phyloP scores from a whole-genome alignment of 1,140 invertebrate genomes.

The Belonocnema kinseyi region DNA sequence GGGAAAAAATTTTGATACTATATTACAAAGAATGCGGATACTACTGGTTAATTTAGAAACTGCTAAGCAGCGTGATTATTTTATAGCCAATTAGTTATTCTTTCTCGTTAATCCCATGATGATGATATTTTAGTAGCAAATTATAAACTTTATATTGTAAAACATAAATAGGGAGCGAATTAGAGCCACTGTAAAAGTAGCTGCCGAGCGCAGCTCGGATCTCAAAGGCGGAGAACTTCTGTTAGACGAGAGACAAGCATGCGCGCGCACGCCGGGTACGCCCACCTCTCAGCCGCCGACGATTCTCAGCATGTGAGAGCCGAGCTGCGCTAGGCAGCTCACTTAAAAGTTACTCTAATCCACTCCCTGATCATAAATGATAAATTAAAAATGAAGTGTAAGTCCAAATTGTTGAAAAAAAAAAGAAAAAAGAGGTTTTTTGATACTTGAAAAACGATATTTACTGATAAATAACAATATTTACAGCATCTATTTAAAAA shows the following conservation, averaged over 20 bases:
- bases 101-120: slow-evolving; percentile 7
- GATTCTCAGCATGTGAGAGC: too few species aligned
- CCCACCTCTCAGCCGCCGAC: too few species aligned
- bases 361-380: neutral
- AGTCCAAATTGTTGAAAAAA: neutral
- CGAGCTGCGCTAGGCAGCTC: too few species aligned
- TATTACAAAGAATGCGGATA: slow-evolving; percentile 38
- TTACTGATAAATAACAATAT: slow-evolving; percentile 1
- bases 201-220: too few species aligned
- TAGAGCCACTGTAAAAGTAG: too few species aligned
- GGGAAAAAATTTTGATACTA: slow-evolving; percentile 14
- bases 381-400: neutral
- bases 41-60: slow-evolving; percentile 22
- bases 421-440: neutral
- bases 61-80: slow-evolving; percentile 17
- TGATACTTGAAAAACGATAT: neutral
- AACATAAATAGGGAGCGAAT: neutral
- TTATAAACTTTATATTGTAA: slow-evolving; percentile 11
- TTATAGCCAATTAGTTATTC: slow-evolving; percentile 18
- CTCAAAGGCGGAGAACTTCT: too few species aligned
- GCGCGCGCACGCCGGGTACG: too few species aligned
- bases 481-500: slow-evolving; percentile 34
- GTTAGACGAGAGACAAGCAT: too few species aligned
- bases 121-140: slow-evolving; percentile 18
- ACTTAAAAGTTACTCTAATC: too few species aligned